Conservation (phyloP, 2,113 vertebrate species). For the Jacana jacana region DNA sequence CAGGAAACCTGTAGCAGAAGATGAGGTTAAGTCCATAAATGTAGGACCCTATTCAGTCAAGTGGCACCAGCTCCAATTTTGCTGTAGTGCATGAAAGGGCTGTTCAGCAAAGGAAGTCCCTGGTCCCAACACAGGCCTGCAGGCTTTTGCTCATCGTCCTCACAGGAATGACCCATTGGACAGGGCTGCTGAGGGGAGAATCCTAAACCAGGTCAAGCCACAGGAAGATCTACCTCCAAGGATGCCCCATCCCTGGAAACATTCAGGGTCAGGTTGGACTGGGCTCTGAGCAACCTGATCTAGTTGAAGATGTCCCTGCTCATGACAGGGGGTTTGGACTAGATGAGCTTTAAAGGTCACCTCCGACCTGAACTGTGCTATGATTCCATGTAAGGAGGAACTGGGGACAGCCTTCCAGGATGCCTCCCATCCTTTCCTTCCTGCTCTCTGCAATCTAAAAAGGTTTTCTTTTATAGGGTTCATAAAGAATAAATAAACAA, state of each 20-base stretch:
- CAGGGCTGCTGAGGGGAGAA: background rate
- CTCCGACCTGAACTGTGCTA: background rate
- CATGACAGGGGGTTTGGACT: background rate
- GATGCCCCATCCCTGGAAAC: background rate
- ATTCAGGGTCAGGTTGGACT: background rate
- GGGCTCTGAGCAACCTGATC: background rate
- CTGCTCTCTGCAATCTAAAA: background rate
- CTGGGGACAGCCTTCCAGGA: background rate
- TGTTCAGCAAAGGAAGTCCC: background rate
- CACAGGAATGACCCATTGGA: background rate
- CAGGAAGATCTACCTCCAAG: background rate
- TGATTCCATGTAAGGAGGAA: background rate
- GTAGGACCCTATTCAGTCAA: background rate
- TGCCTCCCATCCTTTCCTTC: background rate
- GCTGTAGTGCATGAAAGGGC: background rate
- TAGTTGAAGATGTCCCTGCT: background rate
- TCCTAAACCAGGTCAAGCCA: background rate
- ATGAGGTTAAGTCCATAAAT: slow-evolving; percentile 22
- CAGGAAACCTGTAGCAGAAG: slow-evolving; percentile 34
- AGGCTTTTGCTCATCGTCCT: background rate
- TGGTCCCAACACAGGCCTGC: background rate
- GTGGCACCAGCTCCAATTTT: background rate
- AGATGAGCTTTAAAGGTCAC: background rate
- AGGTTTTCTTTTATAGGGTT: background rate
- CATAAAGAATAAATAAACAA: background rate